Evolutionary conservation across 30 jellyfish, hydroid and myxozoan genomes (phyloP), one percentile per base, ranked within the genome.

Genomic region (Aurelia aurita): DNA sequence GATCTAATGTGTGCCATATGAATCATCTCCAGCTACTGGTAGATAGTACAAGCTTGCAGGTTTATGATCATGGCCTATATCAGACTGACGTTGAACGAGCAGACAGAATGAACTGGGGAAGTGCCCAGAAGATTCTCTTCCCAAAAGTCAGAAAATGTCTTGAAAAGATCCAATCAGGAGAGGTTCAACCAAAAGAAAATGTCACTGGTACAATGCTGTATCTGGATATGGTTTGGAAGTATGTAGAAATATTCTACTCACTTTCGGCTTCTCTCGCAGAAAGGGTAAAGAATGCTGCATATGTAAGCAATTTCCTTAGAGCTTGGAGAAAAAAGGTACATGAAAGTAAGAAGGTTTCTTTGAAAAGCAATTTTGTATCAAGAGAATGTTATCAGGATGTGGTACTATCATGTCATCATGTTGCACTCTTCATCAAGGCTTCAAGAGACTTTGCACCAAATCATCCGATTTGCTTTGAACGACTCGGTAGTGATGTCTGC

Each of bases 41-140:
- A n/a, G n/a, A n/a, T n/a, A n/a, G n/a, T n/a, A n/a, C n/a, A n/a
- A n/a, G n/a, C n/a, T n/a, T n/a, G n/a, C n/a, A n/a, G n/a, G n/a
- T n/a, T n/a, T n/a, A n/a, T n/a, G n/a, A n/a, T n/a, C 85, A 78
- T 61, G 74, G 69, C 44, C 46, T 78, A 8, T 39, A 59, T 16
- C 47, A 58, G 27, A 45, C 32, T 16, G 72, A 79, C 72, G 23
- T 79, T 20, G 72, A 62, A 14, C 25, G 76, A 22, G 10, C 32
- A 11, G 91, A 66, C 53, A 31, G 91, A 5, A 66, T 64, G 84
- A 80, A 80, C 44, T 80, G 76, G 91, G 84, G 55, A 32, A 64
- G 84, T 51, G 83, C 91, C n/a, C 60, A 80, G 51, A 21, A 86
- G 5, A 2, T 80, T 1, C 3, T 66, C 9, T 80, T 80, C 63